Base-by-base conservation (phyloP, 1,140 invertebrate species). In the Aculops lycopersici region DNA sequence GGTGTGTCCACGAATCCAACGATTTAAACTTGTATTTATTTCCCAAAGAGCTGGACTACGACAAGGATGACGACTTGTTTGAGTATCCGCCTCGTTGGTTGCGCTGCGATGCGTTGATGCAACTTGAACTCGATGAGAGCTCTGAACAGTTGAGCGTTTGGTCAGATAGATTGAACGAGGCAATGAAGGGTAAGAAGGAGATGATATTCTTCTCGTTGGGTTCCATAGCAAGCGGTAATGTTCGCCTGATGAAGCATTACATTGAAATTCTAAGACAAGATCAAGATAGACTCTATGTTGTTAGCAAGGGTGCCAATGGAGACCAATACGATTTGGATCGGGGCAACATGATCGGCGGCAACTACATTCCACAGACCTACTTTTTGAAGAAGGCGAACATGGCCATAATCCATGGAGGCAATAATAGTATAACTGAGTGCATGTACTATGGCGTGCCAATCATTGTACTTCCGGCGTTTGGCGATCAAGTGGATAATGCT, bases 191-290 rank as follows among this genome's bases (percentile, higher is more conserved):
- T n/a, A n/a, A n/a, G n/a, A n/a, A 40, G 31, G 17, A 18, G 20
- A 17, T 46, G 16, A 42, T 46, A 13, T 46, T 43, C 16, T 19
- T 46, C 2, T 45, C 38, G 20, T n/a, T 47, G 2, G 46, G 43
- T 16, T 44, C 37, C 4, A 39, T 47, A 40, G 41, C 50, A 46
- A 47, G 36, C 48, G 12, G 17, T 46, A 15, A 49, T 48, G 4
- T 45, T 2, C 16, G 17, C 12, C 20, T 44, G 18, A 44, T 44
- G 43, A 44, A 44, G 37, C 20, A 31, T 19, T 35, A 41, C n/a
- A 21, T 41, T 4, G 13, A 16, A 8, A 18, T 24, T 20, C 20
- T 44, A 2, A 3, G 12, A 0, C 16, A 44, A 20, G 20, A 21
- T 3, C 21, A 21, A 19, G 14, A 44, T 41, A 15, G 37, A 17